Evolutionary conservation across 2,797 vertebrate species (phyloP), one percentile per base, ranked within the genome.

Genomic region (Coilia nasus): DNA sequence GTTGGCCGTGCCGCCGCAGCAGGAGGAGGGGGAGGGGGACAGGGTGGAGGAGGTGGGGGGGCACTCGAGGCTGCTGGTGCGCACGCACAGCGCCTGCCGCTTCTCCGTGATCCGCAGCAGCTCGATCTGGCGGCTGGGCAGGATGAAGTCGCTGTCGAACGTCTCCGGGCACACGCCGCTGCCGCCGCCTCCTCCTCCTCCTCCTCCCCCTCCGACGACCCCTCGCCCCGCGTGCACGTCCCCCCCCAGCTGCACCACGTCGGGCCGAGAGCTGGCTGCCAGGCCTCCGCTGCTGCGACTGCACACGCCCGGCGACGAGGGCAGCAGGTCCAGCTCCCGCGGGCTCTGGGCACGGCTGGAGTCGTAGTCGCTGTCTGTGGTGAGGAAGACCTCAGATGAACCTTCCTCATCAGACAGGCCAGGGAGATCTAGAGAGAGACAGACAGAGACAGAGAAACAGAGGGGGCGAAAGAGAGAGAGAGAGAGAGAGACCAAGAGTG

Each of bases 11-110:
- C 46, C 46, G 10, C 46, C 46, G 10, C 46, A 3, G 31, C 64
- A 71, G 64, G 23, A 28, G 7, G 60, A 25, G 21, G 93, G 90
- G 2, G 93, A 46, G 86, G 93, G 41, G 23, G 19, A 90, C 87
- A 86, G 87, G 84, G 88, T 87, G 0, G 87, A 87, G 9, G 90
- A 85, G 81, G 91, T 88, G 54, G 31, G 14, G 14, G 97, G 97
- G 89, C 97, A 96, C 92, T 98, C 97, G 85, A 98, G 93, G 91
- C 97, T 97, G 94, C 97, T 97, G 91, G 97, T 97, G 3, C 97
- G 94, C 5, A 98, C 96, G 0, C 97, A 97, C 90, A 97, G 97
- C 0, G 97, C 97, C 90, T 97, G 97, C 1, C 96, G 93, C 93
- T 98, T 98, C 92, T 98, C 97, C 0, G 97, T 97, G 91, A 98